These are phyloP conservation scores for Andrena fulva DNA, from an alignment of 2,888 invertebrate genomes.

Conservation along the genomic window DNA sequence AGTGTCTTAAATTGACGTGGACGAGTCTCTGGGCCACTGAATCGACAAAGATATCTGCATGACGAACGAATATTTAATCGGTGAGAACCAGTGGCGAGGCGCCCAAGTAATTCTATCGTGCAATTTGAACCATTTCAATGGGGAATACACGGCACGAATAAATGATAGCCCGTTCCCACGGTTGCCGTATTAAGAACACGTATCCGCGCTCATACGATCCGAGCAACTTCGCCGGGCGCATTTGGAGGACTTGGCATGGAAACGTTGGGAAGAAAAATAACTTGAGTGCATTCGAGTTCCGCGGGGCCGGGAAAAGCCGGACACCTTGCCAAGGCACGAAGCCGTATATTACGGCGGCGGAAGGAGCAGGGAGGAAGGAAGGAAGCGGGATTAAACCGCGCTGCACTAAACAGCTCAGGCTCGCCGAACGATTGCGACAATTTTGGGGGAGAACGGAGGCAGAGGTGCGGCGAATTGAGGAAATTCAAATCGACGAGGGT, in stretches of 20 bases:
- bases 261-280: slow-evolving; percentile 59
- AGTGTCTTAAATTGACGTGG: no score
- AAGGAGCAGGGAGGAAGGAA: slow-evolving; percentile 10
- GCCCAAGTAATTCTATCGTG: not conserved
- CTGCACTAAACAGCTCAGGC: not conserved
- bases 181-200: slow-evolving; percentile 20
- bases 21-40: not conserved
- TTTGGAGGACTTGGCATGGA: slow-evolving; percentile 48
- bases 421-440: slow-evolving; percentile 6
- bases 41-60: not conserved
- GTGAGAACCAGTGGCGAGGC: not conserved
- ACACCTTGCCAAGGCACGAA: slow-evolving; percentile 69
- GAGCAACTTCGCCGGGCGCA: slow-evolving; percentile 28
- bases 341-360: slow-evolving; percentile 41
- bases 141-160: not conserved
- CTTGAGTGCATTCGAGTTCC: slow-evolving; percentile 63
- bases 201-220: slow-evolving; percentile 5
- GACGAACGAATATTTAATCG: not conserved
- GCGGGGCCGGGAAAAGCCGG: slow-evolving; percentile 45
- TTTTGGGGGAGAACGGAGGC: not conserved
- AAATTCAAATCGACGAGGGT: slow-evolving; percentile 3
- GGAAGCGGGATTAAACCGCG: not conserved
- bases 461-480: slow-evolving; percentile 1
- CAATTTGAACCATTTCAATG: not conserved
- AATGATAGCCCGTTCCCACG: not conserved